Evolutionary conservation across 2,888 invertebrate genomes (phyloP).

Genomic region (Globia sparganii): DNA sequence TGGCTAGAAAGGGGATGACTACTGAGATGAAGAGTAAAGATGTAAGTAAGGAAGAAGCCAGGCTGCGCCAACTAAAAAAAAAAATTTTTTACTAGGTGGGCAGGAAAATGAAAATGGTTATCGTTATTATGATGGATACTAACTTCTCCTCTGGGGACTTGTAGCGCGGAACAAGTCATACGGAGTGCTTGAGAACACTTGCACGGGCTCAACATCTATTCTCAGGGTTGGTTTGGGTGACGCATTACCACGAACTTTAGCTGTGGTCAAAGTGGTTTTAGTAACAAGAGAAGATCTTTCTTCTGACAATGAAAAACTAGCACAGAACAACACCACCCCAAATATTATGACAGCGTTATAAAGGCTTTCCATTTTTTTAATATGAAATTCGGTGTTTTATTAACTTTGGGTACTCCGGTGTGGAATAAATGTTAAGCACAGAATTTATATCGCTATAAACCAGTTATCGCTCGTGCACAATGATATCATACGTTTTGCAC

Average conservation of each 20-base stretch:
- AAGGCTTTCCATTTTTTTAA: conserved; percentile 50
- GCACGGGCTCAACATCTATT: conserved; percentile 61
- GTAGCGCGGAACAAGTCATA: conserved; percentile 61
- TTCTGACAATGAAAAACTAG: conserved; percentile 8
- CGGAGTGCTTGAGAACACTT: conserved; percentile 40
- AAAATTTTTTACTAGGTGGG: neutral
- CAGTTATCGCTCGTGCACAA: conserved; percentile 68
- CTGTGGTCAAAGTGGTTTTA: conserved; percentile 67
- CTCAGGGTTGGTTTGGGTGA: conserved; percentile 72
- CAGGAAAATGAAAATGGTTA: neutral
- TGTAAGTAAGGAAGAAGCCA: neutral
- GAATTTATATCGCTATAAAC: conserved; percentile 77
- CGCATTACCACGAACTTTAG: conserved; percentile 52
- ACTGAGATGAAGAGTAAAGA: neutral
- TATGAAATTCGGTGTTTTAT: conserved; percentile 61
- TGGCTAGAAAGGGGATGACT: neutral
- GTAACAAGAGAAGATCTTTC: neutral
- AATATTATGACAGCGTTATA: conserved; percentile 27
- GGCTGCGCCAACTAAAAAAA: neutral
- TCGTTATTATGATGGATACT: conserved; percentile 20
- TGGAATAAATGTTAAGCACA: conserved; percentile 69
- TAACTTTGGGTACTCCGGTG: conserved; percentile 57
- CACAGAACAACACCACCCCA: conserved; percentile 32
- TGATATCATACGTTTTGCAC: conserved; percentile 41
- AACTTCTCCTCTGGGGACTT: conserved; percentile 64